These are phyloP conservation scores for Alethe castanea DNA, from an alignment of 2,113 vertebrate species.

Conservation along the genomic window DNA sequence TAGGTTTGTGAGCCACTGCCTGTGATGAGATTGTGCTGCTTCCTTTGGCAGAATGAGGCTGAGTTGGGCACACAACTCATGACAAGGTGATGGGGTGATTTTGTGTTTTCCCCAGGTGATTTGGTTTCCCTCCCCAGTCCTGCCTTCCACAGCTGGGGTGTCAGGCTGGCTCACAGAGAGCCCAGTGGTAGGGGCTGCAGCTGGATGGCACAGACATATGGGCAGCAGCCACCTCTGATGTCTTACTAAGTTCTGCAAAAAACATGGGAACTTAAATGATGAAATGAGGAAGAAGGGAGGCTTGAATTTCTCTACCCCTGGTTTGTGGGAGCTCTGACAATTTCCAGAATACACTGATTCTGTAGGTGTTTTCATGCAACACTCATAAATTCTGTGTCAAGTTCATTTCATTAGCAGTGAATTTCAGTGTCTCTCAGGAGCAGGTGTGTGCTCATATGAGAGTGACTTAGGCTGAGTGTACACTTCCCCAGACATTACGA, in stretches of 20 bases:
- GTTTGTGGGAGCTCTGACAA: background rate
- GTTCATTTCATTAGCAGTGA: slow-evolving; percentile 20
- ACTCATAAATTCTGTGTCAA: background rate
- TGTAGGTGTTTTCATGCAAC: background rate
- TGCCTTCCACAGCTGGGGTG: background rate
- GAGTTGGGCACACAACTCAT: background rate
- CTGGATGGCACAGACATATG: background rate
- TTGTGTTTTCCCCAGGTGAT: background rate
- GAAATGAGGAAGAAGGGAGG: slow-evolving; percentile 24
- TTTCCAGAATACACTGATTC: background rate
- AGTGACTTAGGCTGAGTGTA: background rate
- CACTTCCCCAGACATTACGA: slow-evolving; percentile 19
- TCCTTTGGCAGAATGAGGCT: background rate
- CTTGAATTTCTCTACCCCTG: background rate
- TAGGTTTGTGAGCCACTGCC: background rate
- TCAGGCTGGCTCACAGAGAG: background rate
- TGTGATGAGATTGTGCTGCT: rapidly evolving
- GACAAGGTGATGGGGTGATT: rapidly evolving
- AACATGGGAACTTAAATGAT: background rate
- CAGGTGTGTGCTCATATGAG: background rate
- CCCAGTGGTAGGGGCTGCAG: rapidly evolving
- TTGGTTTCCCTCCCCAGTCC: background rate
- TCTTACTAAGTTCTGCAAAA: background rate
- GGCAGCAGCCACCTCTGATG: rapidly evolving
- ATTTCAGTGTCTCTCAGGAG: background rate